Evolutionary conservation across 2,888 invertebrate species (phyloP).

Genomic region (Ligdia adustata): DNA sequence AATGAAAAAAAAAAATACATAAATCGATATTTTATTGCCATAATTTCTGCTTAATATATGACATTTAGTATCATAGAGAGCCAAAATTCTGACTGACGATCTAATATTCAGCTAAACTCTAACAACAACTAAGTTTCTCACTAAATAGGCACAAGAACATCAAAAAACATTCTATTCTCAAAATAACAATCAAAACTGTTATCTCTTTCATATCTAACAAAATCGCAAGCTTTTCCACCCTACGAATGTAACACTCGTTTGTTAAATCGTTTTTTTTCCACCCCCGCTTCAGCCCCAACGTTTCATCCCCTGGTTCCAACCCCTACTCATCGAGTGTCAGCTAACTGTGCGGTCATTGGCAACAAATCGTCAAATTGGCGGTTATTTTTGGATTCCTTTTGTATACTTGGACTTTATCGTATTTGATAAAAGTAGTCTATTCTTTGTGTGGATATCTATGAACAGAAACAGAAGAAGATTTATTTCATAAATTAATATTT

Average conservation of each 20-base stretch:
- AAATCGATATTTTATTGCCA: too few species aligned
- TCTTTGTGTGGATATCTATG: constrained; percentile 1
- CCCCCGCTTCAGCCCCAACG: constrained; percentile 8
- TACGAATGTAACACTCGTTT: constrained; percentile 13
- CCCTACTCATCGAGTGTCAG: constrained; percentile 24
- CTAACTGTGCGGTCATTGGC: constrained; percentile 31
- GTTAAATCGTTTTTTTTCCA: constrained; percentile 20
- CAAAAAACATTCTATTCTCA: too few species aligned
- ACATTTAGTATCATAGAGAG: too few species aligned
- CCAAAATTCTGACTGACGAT: too few species aligned
- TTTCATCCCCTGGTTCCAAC: constrained; percentile 13
- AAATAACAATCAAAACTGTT: neutral
- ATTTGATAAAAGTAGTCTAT: constrained; percentile 10
- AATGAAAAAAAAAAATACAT: too few species aligned
- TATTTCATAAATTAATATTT: too few species aligned
- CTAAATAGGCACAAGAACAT: too few species aligned
- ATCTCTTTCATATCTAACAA: neutral
- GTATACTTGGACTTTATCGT: constrained; percentile 12
- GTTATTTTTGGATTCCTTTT: constrained; percentile 15
- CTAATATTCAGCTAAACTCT: too few species aligned
- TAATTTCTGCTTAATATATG: too few species aligned
- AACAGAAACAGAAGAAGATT: too few species aligned
- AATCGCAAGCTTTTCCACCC: constrained; percentile 6
- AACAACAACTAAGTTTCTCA: too few species aligned
- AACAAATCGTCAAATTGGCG: constrained; percentile 25